Evolutionary conservation across 2,113 vertebrate genomes (phyloP).

Genomic region (Coreoperca whiteheadi): DNA sequence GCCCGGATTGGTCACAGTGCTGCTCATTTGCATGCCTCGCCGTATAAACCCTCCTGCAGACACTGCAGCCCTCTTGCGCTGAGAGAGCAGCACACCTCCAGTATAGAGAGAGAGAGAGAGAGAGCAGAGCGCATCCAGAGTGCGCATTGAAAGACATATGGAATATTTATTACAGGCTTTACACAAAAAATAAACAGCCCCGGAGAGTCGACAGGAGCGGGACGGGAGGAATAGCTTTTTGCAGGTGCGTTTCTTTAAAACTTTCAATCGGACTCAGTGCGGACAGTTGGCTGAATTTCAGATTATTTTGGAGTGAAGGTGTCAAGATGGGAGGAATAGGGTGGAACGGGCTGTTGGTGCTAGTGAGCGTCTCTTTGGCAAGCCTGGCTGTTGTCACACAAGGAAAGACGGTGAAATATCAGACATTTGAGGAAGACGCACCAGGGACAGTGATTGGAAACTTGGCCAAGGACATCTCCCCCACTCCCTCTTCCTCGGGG

Average conservation of each 20-base stretch:
- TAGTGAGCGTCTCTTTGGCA: slow-evolving; percentile 65
- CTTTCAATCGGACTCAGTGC: slow-evolving; percentile 39
- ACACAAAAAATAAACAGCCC: slow-evolving; percentile 15
- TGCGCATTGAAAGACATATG: slow-evolving; percentile 72
- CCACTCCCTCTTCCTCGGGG: slow-evolving; percentile 74
- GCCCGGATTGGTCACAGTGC: slow-evolving; percentile 82
- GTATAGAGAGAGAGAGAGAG: slow-evolving; percentile 11
- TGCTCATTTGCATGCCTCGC: slow-evolving; percentile 92
- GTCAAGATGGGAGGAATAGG: slow-evolving; percentile 70
- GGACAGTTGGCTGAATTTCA: slow-evolving; percentile 56
- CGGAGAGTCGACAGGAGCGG: slow-evolving; percentile 24
- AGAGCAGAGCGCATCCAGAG: slow-evolving; percentile 65
- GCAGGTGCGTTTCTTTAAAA: slow-evolving; percentile 48
- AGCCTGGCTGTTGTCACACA: slow-evolving; percentile 68
- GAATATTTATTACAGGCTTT: slow-evolving; percentile 64
- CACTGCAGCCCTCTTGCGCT: slow-evolving; percentile 82
- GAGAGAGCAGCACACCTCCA: slow-evolving; percentile 76
- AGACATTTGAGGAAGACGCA: slow-evolving; percentile 93
- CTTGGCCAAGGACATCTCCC: slow-evolving; percentile 91
- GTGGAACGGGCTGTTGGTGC: slow-evolving; percentile 76
- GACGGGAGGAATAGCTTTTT: slow-evolving; percentile 24
- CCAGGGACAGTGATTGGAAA: slow-evolving; percentile 95
- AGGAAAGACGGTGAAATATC: slow-evolving; percentile 92
- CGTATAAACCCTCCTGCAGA: slow-evolving; percentile 88
- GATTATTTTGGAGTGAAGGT: slow-evolving; percentile 51